Evolutionary conservation across 2,113 vertebrate species (phyloP), one percentile per base, ranked within the genome.

Genomic region (Gorsachius goisagi): DNA sequence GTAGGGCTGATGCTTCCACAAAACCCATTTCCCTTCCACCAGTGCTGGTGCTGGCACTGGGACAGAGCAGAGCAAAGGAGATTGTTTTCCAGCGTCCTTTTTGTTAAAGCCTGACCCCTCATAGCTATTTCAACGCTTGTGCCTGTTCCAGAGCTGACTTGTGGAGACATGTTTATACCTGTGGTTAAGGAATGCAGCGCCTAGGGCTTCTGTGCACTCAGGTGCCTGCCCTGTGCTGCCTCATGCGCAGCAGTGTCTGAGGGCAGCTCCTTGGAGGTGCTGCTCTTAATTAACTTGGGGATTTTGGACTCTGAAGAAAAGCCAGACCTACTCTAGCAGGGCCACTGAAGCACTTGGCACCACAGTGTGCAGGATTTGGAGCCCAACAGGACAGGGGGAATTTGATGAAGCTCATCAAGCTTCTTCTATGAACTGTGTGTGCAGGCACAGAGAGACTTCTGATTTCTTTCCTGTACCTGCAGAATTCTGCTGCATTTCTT

Each of bases 201-300:
- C 39, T 59, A 60, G 41, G 69, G 78, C 11, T 24, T 45, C 15
- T 13, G 55, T 49, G 59, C 26, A 2, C 14, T 49, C 15, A 2
- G 17, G 32, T 4, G 9, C 35, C 47, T 69, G 59, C 41, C 45
- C 47, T 58, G 17, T 71, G 69, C 78, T 0, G 2, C 18, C 69
- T 76, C 33, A 35, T 15, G 8, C 1, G 0, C 33, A 2, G 0
- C 33, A 2, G 26, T 28, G 55, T 26, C n/a, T 45, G 22, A 6
- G 71, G 39, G 33, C 53, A 53, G 86, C 53, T 86, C 68, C 30
- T 33, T 45, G 24, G 63, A 76, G 45, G 55, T 87, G 73, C 87
- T 81, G 89, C 37, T 87, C 45, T 14, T 21, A 24, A 1, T 20
- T n/a, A 18, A 15, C 56, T 75, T 21, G 5, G 63, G 52, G 28